These are phyloP conservation scores for Meghimatium bilineatum DNA, from an alignment of 2,888 invertebrate genomes.

Conservation along the genomic window DNA sequence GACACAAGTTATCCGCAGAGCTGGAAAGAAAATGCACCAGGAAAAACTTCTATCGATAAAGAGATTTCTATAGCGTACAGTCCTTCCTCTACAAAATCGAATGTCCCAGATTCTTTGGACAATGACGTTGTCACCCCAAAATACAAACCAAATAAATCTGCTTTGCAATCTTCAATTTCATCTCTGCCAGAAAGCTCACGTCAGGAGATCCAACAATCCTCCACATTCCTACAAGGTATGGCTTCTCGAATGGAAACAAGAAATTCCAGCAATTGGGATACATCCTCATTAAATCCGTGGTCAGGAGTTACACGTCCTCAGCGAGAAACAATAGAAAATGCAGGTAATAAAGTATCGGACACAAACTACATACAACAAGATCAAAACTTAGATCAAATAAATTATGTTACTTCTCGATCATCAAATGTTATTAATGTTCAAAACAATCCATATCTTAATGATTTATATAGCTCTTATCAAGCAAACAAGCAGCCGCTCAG, in stretches of 20 bases:
- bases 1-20: not conserved
- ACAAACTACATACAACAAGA: not conserved
- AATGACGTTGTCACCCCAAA: too few species aligned
- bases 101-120: not conserved
- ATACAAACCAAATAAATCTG: not conserved
- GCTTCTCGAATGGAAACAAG: not conserved
- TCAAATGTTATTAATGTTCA: not conserved
- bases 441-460: not conserved
- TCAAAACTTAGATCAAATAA: not conserved
- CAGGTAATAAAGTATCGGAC: not conserved
- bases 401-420: not conserved
- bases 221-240: constrained; percentile 11
- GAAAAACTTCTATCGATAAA: not conserved
- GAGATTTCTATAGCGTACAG: not conserved
- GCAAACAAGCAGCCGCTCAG: not conserved
- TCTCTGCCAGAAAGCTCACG: not conserved
- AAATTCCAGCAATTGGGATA: not conserved
- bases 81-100: too few species aligned
- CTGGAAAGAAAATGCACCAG: not conserved
- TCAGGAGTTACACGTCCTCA: not conserved
- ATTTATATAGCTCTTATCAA: not conserved
- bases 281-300: not conserved
- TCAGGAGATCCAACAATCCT: not conserved
- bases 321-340: not conserved
- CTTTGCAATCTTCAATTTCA: not conserved